A percentile compares a stretch with the other conserved stretches of the same genome.
Evolutionary conservation across 1,140 invertebrate genomes (phyloP).

Genomic region (Asobara japonica): DNA sequence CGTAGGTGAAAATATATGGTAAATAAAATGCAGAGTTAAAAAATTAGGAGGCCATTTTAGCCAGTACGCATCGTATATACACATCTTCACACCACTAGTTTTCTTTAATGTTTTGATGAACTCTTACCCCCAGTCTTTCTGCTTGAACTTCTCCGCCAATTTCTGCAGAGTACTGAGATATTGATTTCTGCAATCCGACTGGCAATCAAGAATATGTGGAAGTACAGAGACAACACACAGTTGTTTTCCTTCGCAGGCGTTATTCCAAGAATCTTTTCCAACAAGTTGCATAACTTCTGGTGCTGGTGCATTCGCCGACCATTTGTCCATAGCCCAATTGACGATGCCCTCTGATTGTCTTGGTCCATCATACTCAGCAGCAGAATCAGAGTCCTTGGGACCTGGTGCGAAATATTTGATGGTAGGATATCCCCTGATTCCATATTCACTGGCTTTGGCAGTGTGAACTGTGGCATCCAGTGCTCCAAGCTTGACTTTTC

Average conservation of each 20-base stretch:
- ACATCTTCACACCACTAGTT: no score
- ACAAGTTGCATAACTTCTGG: slow-evolving; percentile 83
- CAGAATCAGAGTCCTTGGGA: slow-evolving; percentile 77
- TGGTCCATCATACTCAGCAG: slow-evolving; percentile 89
- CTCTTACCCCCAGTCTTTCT: slow-evolving; percentile 93
- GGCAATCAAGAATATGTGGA: slow-evolving; percentile 97
- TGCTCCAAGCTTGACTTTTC: slow-evolving; percentile 95
- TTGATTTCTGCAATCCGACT: slow-evolving; percentile 90
- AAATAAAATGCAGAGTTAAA: slow-evolving; percentile 14
- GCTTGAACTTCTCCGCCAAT: slow-evolving; percentile 93
- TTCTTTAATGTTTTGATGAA: slow-evolving; percentile 15
- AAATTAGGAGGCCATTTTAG: no score
- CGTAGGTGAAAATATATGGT: slow-evolving; percentile 22
- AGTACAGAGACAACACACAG: slow-evolving; percentile 94
- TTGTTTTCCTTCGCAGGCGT: slow-evolving; percentile 84
- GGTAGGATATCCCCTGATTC: slow-evolving; percentile 94
- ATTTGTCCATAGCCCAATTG: slow-evolving; percentile 86
- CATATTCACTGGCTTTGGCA: slow-evolving; percentile 79
- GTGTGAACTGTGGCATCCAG: slow-evolving; percentile 95
- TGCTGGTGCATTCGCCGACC: slow-evolving; percentile 85
- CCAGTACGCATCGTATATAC: no score
- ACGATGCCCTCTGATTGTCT: slow-evolving; percentile 92
- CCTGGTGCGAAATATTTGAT: slow-evolving; percentile 95
- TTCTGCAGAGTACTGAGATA: slow-evolving; percentile 82
- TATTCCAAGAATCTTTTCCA: slow-evolving; percentile 74